A percentile compares a stretch with the other conserved stretches of the same genome.
Evolutionary conservation across 2,888 invertebrate species (phyloP).

Genomic region (Schizotus pectinicornis): DNA sequence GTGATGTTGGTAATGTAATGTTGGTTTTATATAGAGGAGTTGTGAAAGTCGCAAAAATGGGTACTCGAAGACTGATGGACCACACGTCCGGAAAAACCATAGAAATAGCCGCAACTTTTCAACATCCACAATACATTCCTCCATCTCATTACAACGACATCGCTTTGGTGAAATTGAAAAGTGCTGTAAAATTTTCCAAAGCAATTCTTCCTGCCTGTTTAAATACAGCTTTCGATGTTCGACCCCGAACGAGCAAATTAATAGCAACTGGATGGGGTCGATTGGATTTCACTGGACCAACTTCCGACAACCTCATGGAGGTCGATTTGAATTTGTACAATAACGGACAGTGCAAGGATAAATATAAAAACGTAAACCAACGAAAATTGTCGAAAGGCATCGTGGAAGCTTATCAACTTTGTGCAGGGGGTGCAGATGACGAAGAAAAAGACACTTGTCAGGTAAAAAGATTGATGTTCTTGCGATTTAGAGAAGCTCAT

Average conservation of each 20-base stretch:
- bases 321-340: conserved; percentile 48
- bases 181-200: conserved; percentile 46
- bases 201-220: conserved; percentile 37
- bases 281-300: conserved; percentile 26
- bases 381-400: conserved; percentile 45
- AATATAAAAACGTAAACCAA: conserved; percentile 1
- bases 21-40: neutral
- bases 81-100: neutral
- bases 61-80: neutral
- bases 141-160: conserved; percentile 57
- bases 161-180: conserved; percentile 52
- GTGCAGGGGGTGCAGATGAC: conserved; percentile 46
- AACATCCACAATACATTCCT: conserved; percentile 51
- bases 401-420: conserved; percentile 48
- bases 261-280: conserved; percentile 12
- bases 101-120: neutral
- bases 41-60: neutral
- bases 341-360: conserved; percentile 35
- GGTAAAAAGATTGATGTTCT: conserved; percentile 35
- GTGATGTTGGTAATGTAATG: no score
- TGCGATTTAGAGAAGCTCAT: no score
- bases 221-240: neutral
- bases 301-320: conserved; percentile 51
- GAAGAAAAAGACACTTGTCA: conserved; percentile 53
- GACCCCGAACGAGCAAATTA: neutral